Conservation (phyloP, 2,113 vertebrate species). For the Cervus canadensis region DNA sequence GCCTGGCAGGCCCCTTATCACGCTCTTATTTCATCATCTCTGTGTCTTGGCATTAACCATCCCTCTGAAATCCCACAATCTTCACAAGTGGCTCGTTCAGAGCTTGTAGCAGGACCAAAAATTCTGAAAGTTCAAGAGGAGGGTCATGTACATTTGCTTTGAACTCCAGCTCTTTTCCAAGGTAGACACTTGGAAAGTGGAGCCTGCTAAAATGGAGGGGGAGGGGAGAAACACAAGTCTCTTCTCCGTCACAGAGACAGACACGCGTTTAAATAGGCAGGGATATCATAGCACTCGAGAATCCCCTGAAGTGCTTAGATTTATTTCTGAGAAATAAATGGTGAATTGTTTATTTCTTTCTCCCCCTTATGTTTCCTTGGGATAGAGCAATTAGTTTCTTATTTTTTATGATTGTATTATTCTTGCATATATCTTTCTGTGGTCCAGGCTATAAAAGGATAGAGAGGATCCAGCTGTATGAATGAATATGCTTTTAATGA, state of each 20-base stretch:
- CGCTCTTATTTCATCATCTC: constrained; percentile 65
- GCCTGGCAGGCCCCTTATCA: constrained; percentile 62
- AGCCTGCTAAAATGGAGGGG: constrained; percentile 52
- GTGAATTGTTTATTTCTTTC: constrained; percentile 67
- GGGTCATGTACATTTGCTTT: constrained; percentile 57
- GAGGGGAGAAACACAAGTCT: background rate
- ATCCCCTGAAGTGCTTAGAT: constrained; percentile 55
- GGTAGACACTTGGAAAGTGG: constrained; percentile 45
- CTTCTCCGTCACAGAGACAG: background rate
- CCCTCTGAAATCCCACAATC: constrained; percentile 60
- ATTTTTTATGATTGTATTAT: constrained; percentile 73
- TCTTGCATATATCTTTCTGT: constrained; percentile 67
- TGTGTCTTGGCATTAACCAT: constrained; percentile 55
- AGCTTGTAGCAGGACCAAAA: constrained; percentile 50
- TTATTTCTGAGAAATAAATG: constrained; percentile 73
- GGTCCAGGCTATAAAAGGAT: constrained; percentile 70
- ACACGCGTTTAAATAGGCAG: constrained; percentile 57
- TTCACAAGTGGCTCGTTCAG: constrained; percentile 40
- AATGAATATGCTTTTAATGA: constrained; percentile 72
- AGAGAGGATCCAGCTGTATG: constrained; percentile 58
- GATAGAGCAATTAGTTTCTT: constrained; percentile 68
- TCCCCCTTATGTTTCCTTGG: constrained; percentile 55
- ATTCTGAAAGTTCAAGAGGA: constrained; percentile 61
- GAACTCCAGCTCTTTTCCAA: constrained; percentile 57
- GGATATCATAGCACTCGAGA: constrained; percentile 39